These are phyloP conservation scores for Bucorvus abyssinicus DNA, from an alignment of 2,797 vertebrate genomes.

Conservation along the genomic window DNA sequence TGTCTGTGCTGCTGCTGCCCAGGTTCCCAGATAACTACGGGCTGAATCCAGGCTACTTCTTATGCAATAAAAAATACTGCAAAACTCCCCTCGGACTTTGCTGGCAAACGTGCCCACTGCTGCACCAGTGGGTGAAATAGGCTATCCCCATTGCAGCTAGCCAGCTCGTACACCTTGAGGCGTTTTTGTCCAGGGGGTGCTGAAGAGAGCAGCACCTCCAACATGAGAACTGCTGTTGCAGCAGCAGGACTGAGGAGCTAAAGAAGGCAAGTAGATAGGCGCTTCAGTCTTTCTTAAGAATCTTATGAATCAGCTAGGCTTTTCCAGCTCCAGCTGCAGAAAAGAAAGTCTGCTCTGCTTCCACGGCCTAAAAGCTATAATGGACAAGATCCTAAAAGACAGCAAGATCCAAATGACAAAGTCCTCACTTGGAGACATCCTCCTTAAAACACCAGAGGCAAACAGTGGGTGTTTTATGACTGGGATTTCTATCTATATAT, in stretches of 20 bases:
- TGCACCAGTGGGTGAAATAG: not conserved
- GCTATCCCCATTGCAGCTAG: constrained; percentile 28
- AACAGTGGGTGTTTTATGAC: not conserved
- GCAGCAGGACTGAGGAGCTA: not conserved
- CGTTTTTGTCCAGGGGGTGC: not conserved
- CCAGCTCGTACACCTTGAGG: not conserved
- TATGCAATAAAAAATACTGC: not conserved
- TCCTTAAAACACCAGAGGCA: not conserved
- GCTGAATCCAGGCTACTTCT: not conserved
- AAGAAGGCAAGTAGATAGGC: not conserved
- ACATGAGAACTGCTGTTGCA: not conserved
- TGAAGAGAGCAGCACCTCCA: not conserved
- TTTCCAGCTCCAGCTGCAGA: not conserved
- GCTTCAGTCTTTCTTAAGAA: not conserved
- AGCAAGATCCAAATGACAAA: not conserved
- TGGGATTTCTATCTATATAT: not conserved
- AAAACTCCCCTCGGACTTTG: not conserved
- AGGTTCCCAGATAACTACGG: not conserved
- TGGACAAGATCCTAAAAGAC: not conserved
- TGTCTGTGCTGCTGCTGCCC: constrained; percentile 28
- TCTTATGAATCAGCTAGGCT: not conserved
- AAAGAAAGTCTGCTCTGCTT: not conserved
- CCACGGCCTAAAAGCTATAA: not conserved
- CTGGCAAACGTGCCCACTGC: not conserved
- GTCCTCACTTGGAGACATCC: not conserved